Conservation (phyloP, 2,888 invertebrate species). For the Acronicta aceris region DNA sequence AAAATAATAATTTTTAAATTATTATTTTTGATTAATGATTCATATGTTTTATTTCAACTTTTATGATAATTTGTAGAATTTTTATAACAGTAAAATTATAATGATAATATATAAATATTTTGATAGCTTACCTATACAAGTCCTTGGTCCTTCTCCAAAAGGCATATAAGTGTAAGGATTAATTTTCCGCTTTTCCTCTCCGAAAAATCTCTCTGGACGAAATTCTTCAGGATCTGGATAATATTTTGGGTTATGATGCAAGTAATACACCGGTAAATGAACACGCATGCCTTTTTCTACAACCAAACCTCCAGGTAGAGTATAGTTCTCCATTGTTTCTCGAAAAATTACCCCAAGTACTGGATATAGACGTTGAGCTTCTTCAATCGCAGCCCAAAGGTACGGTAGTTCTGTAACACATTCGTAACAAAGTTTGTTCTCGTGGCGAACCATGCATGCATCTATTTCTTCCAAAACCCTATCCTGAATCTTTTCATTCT, state of each 20-base stretch:
- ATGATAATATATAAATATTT: no score
- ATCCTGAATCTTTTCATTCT: conserved; percentile 39
- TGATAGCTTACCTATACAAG: conserved; percentile 63
- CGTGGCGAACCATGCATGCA: conserved; percentile 28
- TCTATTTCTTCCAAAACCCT: conserved; percentile 43
- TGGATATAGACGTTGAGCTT: conserved; percentile 67
- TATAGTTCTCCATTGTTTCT: conserved; percentile 66
- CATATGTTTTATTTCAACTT: no score
- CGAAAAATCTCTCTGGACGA: conserved; percentile 66
- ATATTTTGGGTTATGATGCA: conserved; percentile 64
- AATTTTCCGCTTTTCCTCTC: conserved; percentile 59
- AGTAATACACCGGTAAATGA: no score
- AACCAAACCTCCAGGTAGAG: conserved; percentile 61
- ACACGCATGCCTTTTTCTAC: conserved; percentile 63
- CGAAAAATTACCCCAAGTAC: conserved; percentile 61
- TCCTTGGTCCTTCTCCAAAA: conserved; percentile 70
- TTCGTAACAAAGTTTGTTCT: conserved; percentile 46
- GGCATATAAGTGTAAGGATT: conserved; percentile 64
- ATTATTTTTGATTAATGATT: no score
- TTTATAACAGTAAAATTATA: no score
- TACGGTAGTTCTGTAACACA: conserved; percentile 62
- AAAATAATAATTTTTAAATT: no score
- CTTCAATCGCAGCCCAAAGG: conserved; percentile 63
- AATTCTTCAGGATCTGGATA: conserved; percentile 67
- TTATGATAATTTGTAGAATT: no score